A percentile compares a stretch with the other conserved stretches of the same genome.
phyloP scores from a whole-genome alignment of 1,140 invertebrate genomes.

The Drosophila fuyamai region DNA sequence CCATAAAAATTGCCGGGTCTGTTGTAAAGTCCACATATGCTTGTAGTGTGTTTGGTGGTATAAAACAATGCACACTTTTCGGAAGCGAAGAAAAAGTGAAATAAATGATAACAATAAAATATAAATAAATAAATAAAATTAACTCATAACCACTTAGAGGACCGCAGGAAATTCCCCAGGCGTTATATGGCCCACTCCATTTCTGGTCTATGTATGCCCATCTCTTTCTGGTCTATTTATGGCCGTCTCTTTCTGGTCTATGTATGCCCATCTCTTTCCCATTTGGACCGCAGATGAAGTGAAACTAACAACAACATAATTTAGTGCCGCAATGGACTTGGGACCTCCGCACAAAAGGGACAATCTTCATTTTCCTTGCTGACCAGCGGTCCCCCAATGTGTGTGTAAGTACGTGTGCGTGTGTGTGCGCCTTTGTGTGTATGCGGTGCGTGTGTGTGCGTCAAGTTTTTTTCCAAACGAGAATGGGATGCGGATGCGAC shows the following conservation, averaged over 20 bases:
- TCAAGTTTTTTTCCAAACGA: constrained; percentile 38
- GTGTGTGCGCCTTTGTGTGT: constrained; percentile 7
- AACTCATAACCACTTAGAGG: constrained; percentile 79
- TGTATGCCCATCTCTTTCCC: constrained; percentile 3
- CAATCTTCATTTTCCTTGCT: constrained; percentile 29
- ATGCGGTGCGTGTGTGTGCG: constrained; percentile 17
- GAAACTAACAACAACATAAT: constrained; percentile 81
- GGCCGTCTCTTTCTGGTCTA: not conserved
- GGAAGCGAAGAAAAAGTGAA: constrained; percentile 50
- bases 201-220: not conserved
- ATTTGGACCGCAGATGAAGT: constrained; percentile 47
- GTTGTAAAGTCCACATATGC: constrained; percentile 43
- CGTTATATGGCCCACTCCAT: not conserved
- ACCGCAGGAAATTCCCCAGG: constrained; percentile 44
- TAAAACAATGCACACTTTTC: constrained; percentile 55
- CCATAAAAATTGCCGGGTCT: constrained; percentile 47
- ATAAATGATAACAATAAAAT: constrained; percentile 81
- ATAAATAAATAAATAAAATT: constrained; percentile 84
- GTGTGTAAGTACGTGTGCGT: not conserved
- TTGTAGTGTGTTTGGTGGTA: constrained; percentile 4
- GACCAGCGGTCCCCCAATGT: constrained; percentile 4
- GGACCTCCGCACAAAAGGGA: constrained; percentile 30
- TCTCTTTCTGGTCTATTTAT: not conserved
- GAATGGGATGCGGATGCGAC: constrained; percentile 34
- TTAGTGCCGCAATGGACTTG: constrained; percentile 46